Evolutionary conservation across 1,140 invertebrate species (phyloP), one percentile per base, ranked within the genome.

Genomic region (Mizuhopecten yessoensis): DNA sequence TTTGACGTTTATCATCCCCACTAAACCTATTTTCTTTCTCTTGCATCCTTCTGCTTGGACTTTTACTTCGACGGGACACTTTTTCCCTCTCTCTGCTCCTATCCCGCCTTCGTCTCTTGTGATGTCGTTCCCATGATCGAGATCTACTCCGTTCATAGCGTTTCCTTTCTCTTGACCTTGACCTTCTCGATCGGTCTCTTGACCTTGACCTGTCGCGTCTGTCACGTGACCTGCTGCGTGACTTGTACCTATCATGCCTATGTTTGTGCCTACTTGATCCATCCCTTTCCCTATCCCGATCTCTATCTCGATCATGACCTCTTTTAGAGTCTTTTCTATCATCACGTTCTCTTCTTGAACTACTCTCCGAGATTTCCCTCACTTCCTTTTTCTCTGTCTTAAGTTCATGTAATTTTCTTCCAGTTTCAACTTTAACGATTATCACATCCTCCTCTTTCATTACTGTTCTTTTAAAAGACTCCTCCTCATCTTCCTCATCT

Each of bases 51-150:
- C 88, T 57, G 49, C 34, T n/a, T 87, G 89, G 49, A 87, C 75
- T 57, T 29, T 88, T 34, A 36, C 89, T 75, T 92, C 91, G 36
- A 89, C 33, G 57, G 34, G 23, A 87, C 34, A 11, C 86, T 10
- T 90, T 33, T 90, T 29, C 34, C 33, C 86, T 91, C 17, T 34
- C 34, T 89, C 57, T 86, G 42, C 86, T 88, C 11, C 17, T 34
- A 88, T 88, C 88, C 86, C 15, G 34, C 49, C 87, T 89, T 89
- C 57, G 57, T 89, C 87, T 89, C 20, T 87, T 87, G 23, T 36
- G 88, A 0, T 57, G 86, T 88, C 49, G 88, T 86, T 45, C 34
- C 86, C 36, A 57, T 86, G 45, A 92, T 88, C 95, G 95, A 93
- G 88, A 95, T 33, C 90, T 89, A 33, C 86, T 75, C 57, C 57